Base-by-base conservation (phyloP, 1,140 invertebrate species). In the Gonatopus flavifemur region DNA sequence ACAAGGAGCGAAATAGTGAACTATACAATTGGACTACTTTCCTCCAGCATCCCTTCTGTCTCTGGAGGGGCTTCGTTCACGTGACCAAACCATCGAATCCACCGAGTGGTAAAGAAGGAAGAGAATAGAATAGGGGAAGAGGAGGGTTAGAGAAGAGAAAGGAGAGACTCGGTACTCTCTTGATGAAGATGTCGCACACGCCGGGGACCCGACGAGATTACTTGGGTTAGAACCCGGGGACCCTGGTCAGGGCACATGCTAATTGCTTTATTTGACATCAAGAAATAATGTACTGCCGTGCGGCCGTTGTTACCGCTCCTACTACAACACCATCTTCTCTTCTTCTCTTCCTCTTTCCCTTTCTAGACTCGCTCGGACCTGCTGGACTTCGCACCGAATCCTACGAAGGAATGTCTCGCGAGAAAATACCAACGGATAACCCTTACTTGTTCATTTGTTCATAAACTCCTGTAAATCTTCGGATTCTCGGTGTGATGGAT, bases 201-300 rank as follows among this genome's bases (percentile, higher is more conserved):
- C 69, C 69, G 60, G 75, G 76, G 76, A 78, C 70, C 57, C 30
- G 61, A 52, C 62, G 66, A 76, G 76, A 78, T 76, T 78, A 78
- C 71, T 67, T 65, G 59, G 61, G 63, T 66, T 62, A 61, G 52
- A 64, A 66, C 52, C 67, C 57, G 66, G 55, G 63, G 66, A 66
- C 57, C 59, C 61, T 67, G 70, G 70, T 69, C 73, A 76, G 67
- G 69, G 74, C 69, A 74, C 69, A 75, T 76, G 75, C 74, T 77
- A 78, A 78, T 78, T 78, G 76, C 75, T 77, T 78, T 77, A 78
- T 78, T 78, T 78, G 75, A 78, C 76, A 76, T 72, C 66, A 70
- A 71, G 75, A 76, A 78, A 76, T 78, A 78, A 78, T 77, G 67
- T 70, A 72, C 67, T 57, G 53, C 58, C 32, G 54, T 46, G 59